Conservation (phyloP, 2,888 invertebrate genomes). For the Melanargia galathea region DNA sequence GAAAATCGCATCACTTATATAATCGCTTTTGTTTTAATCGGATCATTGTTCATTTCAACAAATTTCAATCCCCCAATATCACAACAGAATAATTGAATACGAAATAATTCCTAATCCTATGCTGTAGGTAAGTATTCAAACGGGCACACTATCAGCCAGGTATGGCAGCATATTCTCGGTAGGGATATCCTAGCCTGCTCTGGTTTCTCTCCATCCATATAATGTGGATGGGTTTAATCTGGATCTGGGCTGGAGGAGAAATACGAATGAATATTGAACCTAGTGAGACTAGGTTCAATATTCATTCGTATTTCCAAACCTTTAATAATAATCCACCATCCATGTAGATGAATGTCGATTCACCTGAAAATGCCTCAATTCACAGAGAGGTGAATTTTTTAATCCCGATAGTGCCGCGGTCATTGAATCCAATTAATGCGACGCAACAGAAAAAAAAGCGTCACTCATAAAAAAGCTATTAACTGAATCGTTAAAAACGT, state of each 20-base stretch:
- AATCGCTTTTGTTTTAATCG: conserved; percentile 38
- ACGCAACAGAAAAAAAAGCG: conserved; percentile 43
- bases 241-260: too few relatives aligned
- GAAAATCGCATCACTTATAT: conserved; percentile 46
- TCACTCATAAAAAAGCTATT: conserved; percentile 55
- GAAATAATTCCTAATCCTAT: neutral
- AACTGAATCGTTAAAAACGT: conserved; percentile 11
- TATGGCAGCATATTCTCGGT: too few relatives aligned
- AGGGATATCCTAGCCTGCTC: too few relatives aligned
- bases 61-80: neutral
- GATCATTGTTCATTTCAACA: conserved; percentile 1
- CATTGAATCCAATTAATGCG: conserved; percentile 20
- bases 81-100: neutral
- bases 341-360: conserved; percentile 46
- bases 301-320: neutral
- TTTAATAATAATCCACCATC: conserved; percentile 39
- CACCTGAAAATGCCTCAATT: conserved; percentile 65
- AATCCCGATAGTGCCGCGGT: conserved; percentile 43
- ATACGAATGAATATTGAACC: too few relatives aligned
- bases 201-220: too few relatives aligned
- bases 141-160: neutral
- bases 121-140: neutral
- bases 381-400: conserved; percentile 61
- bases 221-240: too few relatives aligned
- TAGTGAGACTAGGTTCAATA: neutral